Percentiles rank a stretch among this genome's conserved stretches.
phyloP scores from a whole-genome alignment of 2,888 invertebrate species.

The Pedicia rivosa region DNA sequence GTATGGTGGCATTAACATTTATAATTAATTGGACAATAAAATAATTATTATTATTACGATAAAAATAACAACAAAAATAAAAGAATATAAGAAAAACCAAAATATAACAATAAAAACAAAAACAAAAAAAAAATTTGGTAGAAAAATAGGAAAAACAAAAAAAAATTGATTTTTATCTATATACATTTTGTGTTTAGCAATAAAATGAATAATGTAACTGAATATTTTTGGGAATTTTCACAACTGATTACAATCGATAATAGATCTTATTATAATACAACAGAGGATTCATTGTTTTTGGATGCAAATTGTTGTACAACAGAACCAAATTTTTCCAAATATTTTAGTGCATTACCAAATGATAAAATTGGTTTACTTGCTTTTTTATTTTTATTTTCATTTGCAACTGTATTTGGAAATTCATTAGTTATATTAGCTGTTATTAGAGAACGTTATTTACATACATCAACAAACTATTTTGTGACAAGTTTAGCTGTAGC shows the following conservation, averaged over 20 bases:
- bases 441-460: constrained; percentile 78
- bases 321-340: constrained; percentile 26
- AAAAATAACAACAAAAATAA: too few species aligned
- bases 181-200: too few species aligned
- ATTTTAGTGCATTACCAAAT: constrained; percentile 36
- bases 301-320: constrained; percentile 16
- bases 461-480: constrained; percentile 95
- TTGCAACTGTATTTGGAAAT: constrained; percentile 91
- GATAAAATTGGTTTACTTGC: constrained; percentile 64
- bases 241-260: constrained; percentile 9
- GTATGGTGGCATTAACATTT: too few species aligned
- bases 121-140: too few species aligned
- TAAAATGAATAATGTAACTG: constrained; percentile 25
- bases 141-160: too few species aligned
- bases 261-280: constrained; percentile 12
- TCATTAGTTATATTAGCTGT: constrained; percentile 88
- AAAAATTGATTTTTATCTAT: too few species aligned
- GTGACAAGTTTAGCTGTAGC: constrained; percentile 94
- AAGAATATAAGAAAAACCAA: too few species aligned
- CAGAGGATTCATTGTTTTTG: neutral
- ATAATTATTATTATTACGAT: too few species aligned
- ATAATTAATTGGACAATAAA: too few species aligned
- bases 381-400: constrained; percentile 70
- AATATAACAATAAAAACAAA: too few species aligned
- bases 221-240: constrained; percentile 17